Evolutionary conservation across 64 coral and sea anemone species (phyloP).

Genomic region (Montipora capricornis): DNA sequence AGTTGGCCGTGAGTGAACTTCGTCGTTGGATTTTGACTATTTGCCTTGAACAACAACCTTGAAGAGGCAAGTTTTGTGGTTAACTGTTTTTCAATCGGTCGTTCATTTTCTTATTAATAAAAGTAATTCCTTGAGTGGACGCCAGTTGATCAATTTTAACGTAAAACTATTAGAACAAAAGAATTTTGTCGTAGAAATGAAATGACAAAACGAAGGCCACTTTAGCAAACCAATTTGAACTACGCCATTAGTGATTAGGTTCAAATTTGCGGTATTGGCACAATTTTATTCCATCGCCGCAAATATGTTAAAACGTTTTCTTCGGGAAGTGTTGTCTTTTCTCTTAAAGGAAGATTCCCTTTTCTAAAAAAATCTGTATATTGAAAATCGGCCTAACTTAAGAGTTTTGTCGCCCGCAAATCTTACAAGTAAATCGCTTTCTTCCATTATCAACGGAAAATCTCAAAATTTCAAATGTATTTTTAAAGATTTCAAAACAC

Average conservation of each 20-base stretch:
- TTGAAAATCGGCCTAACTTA: constrained; percentile 48
- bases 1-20: too few relatives aligned
- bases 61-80: neutral
- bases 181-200: neutral
- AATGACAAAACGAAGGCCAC: neutral
- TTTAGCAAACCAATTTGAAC: neutral
- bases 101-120: neutral
- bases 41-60: neutral
- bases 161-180: neutral
- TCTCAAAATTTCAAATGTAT: neutral
- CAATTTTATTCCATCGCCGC: neutral
- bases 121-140: neutral
- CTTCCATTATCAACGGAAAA: too few relatives aligned
- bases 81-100: neutral
- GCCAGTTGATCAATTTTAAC: neutral
- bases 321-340: neutral
- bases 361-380: neutral
- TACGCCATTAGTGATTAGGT: neutral
- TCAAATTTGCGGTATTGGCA: constrained; percentile 6
- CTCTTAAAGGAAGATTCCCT: neutral
- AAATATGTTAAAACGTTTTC: constrained; percentile 16
- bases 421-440: neutral
- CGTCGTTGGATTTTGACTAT: too few relatives aligned
- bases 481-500: too few relatives aligned
- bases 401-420: constrained; percentile 51